These are phyloP conservation scores for Eremophila alpestris DNA, from an alignment of 2,797 vertebrate genomes.

Conservation along the genomic window DNA sequence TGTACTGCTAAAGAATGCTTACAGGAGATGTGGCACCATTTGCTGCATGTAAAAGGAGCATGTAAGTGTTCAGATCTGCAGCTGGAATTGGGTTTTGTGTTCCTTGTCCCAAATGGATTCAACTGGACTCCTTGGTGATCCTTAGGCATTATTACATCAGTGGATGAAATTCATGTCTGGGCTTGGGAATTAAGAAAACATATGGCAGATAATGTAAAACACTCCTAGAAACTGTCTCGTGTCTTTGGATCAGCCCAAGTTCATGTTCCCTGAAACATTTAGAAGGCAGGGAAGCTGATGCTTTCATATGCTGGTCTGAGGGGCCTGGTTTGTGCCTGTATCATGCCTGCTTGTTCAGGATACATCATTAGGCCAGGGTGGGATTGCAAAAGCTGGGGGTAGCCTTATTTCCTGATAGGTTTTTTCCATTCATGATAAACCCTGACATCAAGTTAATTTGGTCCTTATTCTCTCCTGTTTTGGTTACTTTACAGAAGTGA, in stretches of 20 bases:
- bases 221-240: background rate
- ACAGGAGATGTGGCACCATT: background rate
- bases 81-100: background rate
- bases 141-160: background rate
- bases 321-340: background rate
- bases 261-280: background rate
- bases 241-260: background rate
- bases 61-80: background rate
- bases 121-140: background rate
- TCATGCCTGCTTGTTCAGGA: background rate
- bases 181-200: background rate
- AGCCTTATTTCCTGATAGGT: background rate
- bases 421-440: background rate
- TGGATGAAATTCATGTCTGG: background rate
- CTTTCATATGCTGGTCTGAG: background rate
- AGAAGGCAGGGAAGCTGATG: background rate
- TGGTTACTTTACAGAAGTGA: conserved; percentile 83
- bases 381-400: background rate
- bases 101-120: background rate
- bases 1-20: background rate
- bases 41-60: background rate
- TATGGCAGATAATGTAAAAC: background rate
- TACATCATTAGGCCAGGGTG: background rate
- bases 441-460: background rate
- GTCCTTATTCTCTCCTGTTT: background rate